Base-by-base conservation (phyloP, 1,140 invertebrate genomes). In the Drosophila micromelanica region DNA sequence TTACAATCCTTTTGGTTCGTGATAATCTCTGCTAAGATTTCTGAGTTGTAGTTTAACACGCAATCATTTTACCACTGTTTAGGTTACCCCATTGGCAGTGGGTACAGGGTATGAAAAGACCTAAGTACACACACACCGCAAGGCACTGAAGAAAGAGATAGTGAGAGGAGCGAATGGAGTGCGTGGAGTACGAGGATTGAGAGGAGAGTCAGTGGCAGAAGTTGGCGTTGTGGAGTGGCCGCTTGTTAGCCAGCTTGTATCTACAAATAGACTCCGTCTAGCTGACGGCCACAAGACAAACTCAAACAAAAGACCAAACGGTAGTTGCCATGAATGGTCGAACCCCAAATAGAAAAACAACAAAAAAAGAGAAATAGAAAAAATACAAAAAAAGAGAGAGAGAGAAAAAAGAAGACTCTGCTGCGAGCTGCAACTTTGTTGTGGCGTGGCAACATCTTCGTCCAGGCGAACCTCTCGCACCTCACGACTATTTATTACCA, bases 271-370 rank as follows among this genome's bases (percentile, higher is more conserved):
- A 89, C 80, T 68, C 35, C 78, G 54, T 45, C 23, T 56, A 61
- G 62, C 78, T 81, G 82, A 81, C 78, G 81, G 78, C 78, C 78
- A 77, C 82, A 86, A 82, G 75, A 87, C 78, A 87, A 87, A 87
- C 59, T 82, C 84, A 87, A 87, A 87, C 82, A 87, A 87, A 87
- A 87, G 82, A 87, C 76, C 76, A 79, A 87, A 87, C 82, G 82
- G 82, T 87, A 87, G 82, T 87, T 87, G 79, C 84, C 78, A 89
- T 82, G 82, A 87, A 87, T 89, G 82, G 78, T 61, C 62, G 30
- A 40, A 71, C 43, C 63, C 55, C 27, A 17, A 57, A 67, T 37
- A 37, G 13, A 20, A 15, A 20, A 45, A 9, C 0, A 17, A 20
- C 2, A 12, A 15, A 13, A 11, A 38, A 12, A n/a, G n/a, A n/a